Evolutionary conservation across 2,888 invertebrate genomes (phyloP), one percentile per base, ranked within the genome.

Genomic region (Agrotis exclamationis): DNA sequence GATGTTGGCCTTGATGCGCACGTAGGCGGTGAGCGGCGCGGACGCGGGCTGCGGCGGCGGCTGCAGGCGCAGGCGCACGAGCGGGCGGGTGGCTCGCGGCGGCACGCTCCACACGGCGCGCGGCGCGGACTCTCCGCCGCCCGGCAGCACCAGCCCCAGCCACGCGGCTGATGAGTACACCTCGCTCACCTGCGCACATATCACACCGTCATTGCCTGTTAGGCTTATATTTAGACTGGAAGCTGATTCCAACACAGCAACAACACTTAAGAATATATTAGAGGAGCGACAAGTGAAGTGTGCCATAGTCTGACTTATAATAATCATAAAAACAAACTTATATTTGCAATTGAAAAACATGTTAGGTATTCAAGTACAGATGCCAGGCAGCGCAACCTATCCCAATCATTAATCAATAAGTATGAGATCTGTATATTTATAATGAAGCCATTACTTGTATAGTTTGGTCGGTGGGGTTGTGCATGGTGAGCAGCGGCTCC

Each of bases 131-230:
- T 97, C 96, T 77, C 97, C 97, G 64, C 98, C 98, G 73, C 95
- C 96, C 72, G 99, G 99, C 90, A 99, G 96, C 93, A 98, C 98
- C 94, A 99, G 98, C 90, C 99, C 98, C 92, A 99, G 98, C 96
- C 99, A 99, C 63, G 98, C 98, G 73, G 99, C 99, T 92, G 99
- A 99, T 90, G 98, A 98, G 94, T 98, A 98, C 84, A 98, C 97
- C 96, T 98, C 98, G 76, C 97, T 95, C 89, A 98, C 97, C 97
- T 98, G 39, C 11, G 6, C 33, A 33, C 11, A 28, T 5, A 28
- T 3, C 28, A 28, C 28, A 28, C 28, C 28, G 6, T 28, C 5
- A 28, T 28, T 28, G 28, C 28, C 5, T 28, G 28, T 28, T 24
- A n/a, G 4, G 3, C 2, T 6, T 6, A 6, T 0, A 0, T 39